Evolutionary conservation across 2,113 vertebrate species (phyloP).

Genomic region (Tichodroma muraria): DNA sequence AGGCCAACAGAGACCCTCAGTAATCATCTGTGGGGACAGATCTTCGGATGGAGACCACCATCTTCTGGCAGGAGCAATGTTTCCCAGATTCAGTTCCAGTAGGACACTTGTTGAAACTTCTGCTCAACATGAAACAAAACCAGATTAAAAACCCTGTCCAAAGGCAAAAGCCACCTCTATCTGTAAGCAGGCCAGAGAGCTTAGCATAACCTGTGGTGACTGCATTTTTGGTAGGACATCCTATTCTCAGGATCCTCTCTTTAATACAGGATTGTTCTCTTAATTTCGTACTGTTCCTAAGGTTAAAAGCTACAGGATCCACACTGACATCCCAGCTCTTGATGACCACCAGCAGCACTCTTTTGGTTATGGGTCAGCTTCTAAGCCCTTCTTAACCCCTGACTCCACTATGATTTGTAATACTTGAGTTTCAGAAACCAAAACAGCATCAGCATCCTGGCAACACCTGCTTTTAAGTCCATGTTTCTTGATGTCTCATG

Average conservation of each 20-base stretch:
- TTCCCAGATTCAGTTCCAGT: not conserved
- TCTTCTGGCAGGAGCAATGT: not conserved
- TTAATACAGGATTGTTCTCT: not conserved
- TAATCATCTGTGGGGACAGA: not conserved
- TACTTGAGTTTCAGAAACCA: not conserved
- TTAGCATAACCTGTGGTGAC: not conserved
- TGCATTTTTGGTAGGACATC: not conserved
- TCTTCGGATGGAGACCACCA: not conserved
- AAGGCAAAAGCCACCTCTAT: not conserved
- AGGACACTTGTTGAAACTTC: not conserved
- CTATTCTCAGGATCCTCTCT: not conserved
- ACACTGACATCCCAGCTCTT: not conserved
- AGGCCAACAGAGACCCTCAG: not conserved
- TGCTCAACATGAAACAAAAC: not conserved
- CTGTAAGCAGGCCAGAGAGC: not conserved
- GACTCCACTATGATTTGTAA: not conserved
- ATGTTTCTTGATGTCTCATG: not conserved
- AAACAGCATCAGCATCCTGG: not conserved
- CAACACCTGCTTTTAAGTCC: not conserved
- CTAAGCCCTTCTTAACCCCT: not conserved
- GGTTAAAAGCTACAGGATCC: not conserved
- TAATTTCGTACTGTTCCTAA: not conserved
- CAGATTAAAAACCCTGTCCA: not conserved
- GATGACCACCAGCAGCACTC: not conserved
- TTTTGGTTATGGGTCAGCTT: not conserved